Evolutionary conservation across 2,888 invertebrate genomes (phyloP), one percentile per base, ranked within the genome.

Genomic region (Drosophila hawaiiensis): DNA sequence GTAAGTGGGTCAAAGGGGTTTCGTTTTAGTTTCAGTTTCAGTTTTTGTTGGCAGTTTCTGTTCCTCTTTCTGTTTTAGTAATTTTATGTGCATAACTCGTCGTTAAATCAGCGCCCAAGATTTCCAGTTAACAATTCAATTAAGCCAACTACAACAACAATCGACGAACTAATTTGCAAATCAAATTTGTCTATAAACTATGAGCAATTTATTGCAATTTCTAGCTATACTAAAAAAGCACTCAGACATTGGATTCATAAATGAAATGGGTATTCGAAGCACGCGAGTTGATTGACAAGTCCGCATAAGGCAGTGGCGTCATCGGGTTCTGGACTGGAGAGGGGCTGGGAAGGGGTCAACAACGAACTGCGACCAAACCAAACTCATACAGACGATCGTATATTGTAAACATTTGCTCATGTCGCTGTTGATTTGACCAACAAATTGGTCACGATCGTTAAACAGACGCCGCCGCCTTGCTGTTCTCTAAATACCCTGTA

Each of bases 401-500:
- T 72, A 73, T 79, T 76, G 85, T 88, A 90, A 85, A 85, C 79
- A 85, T 85, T 90, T 84, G 89, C 69, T 67, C 64, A 69, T 82
- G 77, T 73, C 73, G 84, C 54, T 86, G 78, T 82, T 79, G 76
- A 80, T 77, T 80, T 90, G 84, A 87, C 88, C 89, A 90, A 88
- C 83, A 85, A 85, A 88, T 90, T 85, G 85, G 90, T 90, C 90
- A 85, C 85, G 85, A 90, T 85, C 90, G 85, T 88, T 88, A 88
- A 85, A 83, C 86, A 85, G 86, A 75, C 83, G 90, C 76, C 69
- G 49, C 59, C 12, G 6, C n/a, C 16, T 16, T 43, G 28, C 25
- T 58, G 37, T 37, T 33, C 6, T 54, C 12, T 7, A 28, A 37
- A 58, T 58, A 43, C 31, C 43, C 58, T 43, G 22, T 31, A 58